Evolutionary conservation across 1,140 invertebrate species (phyloP), one percentile per base, ranked within the genome.

Genomic region (Chelonus insularis): DNA sequence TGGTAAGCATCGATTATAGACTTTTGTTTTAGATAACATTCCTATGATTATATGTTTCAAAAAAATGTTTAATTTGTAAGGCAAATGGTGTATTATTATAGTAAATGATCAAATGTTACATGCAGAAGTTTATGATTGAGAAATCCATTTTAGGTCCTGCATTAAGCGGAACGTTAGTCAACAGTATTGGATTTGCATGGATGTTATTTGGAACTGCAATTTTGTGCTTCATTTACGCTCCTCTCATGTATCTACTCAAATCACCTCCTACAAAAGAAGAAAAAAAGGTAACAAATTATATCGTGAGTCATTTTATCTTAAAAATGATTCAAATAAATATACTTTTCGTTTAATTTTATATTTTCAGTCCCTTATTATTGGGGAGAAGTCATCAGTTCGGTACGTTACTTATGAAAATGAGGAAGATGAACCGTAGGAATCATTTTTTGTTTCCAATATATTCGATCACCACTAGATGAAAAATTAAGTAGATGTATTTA

Each of bases 151-250:
- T 9, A 94, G 93, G 94, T 48, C 94, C 94, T 1, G 92, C 93
- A 11, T 79, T 96, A 70, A 94, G 93, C 70, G 95, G 95, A 62
- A 90, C 91, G 0, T 79, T 98, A 55, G 94, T 98, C 0, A 93
- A 95, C 76, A 89, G 84, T 41, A 92, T 97, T 68, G 96, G 96
- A 39, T 98, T 98, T 73, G 89, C 92, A 72, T 95, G 93, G 92
- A 98, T 99, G 95, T 84, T 99, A 64, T 96, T 96, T 69, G 92
- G 95, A 32, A 97, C 98, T 56, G 95, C 95, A 0, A 86, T 97
- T 43, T 85, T 99, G 45, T 97, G 96, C 83, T 95, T 99, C 76
- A 68, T 91, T 16, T 99, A 99, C 74, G 95, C 97, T 0, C 97
- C 97, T 0, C 82, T 97, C 18, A 85, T 99, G 80, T 88, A 91